phyloP scores from a whole-genome alignment of 2,797 vertebrate genomes.

The Pangasius sanitwongsei region DNA sequence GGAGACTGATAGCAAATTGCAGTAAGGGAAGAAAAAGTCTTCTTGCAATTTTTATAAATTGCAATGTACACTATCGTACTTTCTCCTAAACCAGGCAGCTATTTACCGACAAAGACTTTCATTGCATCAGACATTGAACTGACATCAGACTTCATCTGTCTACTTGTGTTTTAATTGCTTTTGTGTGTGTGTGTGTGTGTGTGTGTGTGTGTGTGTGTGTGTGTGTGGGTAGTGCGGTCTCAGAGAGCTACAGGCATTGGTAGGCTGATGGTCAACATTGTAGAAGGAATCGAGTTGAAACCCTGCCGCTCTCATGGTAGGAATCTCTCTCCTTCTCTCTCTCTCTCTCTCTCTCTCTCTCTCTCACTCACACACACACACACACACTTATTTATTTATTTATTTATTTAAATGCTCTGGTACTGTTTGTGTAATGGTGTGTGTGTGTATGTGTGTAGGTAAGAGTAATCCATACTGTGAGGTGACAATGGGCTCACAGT shows the following conservation, averaged over 20 bases:
- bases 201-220: slow-evolving; percentile 1
- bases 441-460: slow-evolving; percentile 72
- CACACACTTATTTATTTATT: no score
- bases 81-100: neutral
- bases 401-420: no score
- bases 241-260: slow-evolving; percentile 97
- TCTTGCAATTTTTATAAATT: neutral
- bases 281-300: slow-evolving; percentile 96
- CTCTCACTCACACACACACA: neutral
- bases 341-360: neutral
- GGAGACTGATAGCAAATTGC: neutral
- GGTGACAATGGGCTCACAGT: slow-evolving; percentile 98
- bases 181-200: slow-evolving; percentile 40
- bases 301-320: slow-evolving; percentile 95
- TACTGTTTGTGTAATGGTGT: neutral
- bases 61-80: neutral
- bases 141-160: neutral
- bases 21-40: neutral
- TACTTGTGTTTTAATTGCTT: neutral
- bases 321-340: slow-evolving; percentile 36
- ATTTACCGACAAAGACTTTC: neutral
- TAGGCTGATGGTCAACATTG: slow-evolving; percentile 96
- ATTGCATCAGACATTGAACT: neutral
- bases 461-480: slow-evolving; percentile 99
- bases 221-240: slow-evolving; percentile 82